Percentiles rank a stretch among this genome's conserved stretches.
phyloP scores from a whole-genome alignment of 2,888 invertebrate species.

The Seladonia tumulorum region DNA sequence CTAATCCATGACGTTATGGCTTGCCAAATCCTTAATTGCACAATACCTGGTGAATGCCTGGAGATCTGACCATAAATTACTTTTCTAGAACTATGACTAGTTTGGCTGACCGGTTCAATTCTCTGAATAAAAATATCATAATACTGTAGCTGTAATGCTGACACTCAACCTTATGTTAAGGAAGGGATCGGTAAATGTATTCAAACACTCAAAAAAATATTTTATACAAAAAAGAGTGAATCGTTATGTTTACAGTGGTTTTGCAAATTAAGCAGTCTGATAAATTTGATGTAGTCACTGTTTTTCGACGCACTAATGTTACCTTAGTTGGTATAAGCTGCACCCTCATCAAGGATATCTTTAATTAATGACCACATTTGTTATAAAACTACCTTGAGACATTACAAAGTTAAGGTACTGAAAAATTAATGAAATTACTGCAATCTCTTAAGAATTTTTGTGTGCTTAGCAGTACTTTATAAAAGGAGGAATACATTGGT shows the following conservation, averaged over 20 bases:
- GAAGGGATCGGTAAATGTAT: too few relatives aligned
- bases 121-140: background rate
- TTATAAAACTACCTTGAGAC: background rate
- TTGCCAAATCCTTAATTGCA: background rate
- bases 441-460: background rate
- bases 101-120: background rate
- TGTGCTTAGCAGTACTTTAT: background rate
- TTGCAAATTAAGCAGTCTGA: too few relatives aligned
- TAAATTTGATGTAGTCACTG: background rate
- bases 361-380: background rate
- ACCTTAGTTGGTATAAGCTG: background rate
- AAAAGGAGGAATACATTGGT: too few relatives aligned
- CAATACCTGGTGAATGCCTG: background rate
- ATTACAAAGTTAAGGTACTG: background rate
- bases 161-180: background rate
- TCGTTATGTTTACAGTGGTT: too few relatives aligned
- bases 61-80: background rate
- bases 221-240: too few relatives aligned
- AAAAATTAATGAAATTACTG: background rate
- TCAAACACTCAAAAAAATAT: too few relatives aligned
- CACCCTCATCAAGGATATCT: background rate
- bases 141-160: background rate
- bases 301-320: background rate
- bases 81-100: background rate
- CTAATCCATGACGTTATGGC: background rate